Evolutionary conservation across 2,113 vertebrate genomes (phyloP).

Genomic region (Pygoscelis antarcticus): DNA sequence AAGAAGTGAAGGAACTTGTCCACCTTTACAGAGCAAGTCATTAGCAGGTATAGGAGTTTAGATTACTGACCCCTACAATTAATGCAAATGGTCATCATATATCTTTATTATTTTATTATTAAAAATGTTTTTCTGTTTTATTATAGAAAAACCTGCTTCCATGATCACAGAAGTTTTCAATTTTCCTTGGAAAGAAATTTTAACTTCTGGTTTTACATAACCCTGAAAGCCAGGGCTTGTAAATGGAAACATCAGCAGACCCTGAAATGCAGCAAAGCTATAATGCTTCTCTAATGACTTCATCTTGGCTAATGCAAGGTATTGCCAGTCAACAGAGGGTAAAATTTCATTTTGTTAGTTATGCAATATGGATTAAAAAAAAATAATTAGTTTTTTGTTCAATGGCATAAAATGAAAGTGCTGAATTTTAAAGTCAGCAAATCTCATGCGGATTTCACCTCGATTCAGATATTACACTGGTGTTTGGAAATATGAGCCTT

Average conservation of each 20-base stretch:
- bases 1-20: not conserved
- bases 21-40: not conserved
- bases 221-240: not conserved
- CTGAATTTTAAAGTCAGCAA: constrained; percentile 29
- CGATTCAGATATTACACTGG: constrained; percentile 14
- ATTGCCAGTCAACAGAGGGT: constrained; percentile 24
- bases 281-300: constrained; percentile 25
- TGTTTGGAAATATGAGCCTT: constrained; percentile 5
- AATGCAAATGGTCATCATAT: not conserved
- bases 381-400: constrained; percentile 33
- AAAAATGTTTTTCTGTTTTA: not conserved
- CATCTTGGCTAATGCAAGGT: not conserved
- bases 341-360: constrained; percentile 58
- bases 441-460: constrained; percentile 34
- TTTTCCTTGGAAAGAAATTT: not conserved
- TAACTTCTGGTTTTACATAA: not conserved
- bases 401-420: constrained; percentile 38
- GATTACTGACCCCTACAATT: not conserved
- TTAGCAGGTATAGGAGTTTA: not conserved
- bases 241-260: constrained; percentile 2
- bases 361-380: constrained; percentile 19
- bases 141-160: not conserved
- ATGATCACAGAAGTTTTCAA: not conserved
- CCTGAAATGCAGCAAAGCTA: not conserved
- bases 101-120: not conserved